Evolutionary conservation across 1,140 invertebrate species (phyloP).

Genomic region (Chrysoperla carnea): DNA sequence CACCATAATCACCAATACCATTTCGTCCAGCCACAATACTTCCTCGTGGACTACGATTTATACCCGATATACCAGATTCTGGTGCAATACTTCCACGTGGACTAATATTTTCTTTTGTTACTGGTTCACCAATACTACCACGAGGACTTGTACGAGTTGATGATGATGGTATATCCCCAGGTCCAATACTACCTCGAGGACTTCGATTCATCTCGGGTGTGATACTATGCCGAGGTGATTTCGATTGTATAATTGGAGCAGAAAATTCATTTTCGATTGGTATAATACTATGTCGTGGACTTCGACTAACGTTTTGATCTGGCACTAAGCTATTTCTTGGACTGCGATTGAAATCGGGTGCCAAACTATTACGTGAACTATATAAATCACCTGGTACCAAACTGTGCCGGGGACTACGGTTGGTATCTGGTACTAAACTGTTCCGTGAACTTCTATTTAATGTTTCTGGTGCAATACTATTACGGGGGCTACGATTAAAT

Average conservation of each 20-base stretch:
- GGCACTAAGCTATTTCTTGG: constrained; percentile 25
- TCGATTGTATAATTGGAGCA: constrained; percentile 13
- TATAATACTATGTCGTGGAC: constrained; percentile 37
- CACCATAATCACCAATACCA: constrained; percentile 25
- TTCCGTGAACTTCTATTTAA: constrained; percentile 44
- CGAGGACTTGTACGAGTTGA: constrained; percentile 30
- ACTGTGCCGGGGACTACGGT: constrained; percentile 36
- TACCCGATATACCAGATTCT: constrained; percentile 6
- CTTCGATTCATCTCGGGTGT: constrained; percentile 27
- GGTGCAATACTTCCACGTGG: constrained; percentile 38
- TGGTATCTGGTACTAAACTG: constrained; percentile 34
- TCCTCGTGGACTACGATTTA: constrained; percentile 36
- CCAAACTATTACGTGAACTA: constrained; percentile 37
- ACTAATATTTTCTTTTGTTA: constrained; percentile 15
- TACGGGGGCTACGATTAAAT: constrained; percentile 24
- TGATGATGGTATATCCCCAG: constrained; percentile 17
- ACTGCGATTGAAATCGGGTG: constrained; percentile 28
- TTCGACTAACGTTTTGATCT: constrained; percentile 22
- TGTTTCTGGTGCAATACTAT: constrained; percentile 33
- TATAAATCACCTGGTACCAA: constrained; percentile 31
- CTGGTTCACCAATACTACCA: constrained; percentile 33
- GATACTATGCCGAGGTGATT: constrained; percentile 39
- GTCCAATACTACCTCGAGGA: constrained; percentile 38
- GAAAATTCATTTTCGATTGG: constrained; percentile 22
- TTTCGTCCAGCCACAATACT: constrained; percentile 33